A percentile compares a stretch with the other conserved stretches of the same genome.
Evolutionary conservation across 1,140 invertebrate species (phyloP).

Genomic region (Nasonia giraulti): DNA sequence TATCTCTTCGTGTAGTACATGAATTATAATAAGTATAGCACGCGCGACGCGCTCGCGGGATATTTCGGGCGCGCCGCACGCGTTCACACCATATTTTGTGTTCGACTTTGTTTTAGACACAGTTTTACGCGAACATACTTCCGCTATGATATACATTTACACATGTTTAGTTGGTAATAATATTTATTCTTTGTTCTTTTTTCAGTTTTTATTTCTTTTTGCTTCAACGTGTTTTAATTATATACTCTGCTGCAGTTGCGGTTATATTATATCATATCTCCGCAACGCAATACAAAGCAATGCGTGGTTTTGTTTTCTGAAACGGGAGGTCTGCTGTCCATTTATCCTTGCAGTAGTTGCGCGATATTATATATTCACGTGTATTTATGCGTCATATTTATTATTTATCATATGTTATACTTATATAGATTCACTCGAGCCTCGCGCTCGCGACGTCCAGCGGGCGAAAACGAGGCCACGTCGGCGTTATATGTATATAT

Average conservation of each 20-base stretch:
- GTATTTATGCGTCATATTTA: background rate
- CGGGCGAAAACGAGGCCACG: slow-evolving; percentile 27
- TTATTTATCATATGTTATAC: slow-evolving; percentile 11
- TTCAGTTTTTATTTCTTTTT: background rate
- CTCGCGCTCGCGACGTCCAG: slow-evolving; percentile 6
- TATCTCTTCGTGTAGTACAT: slow-evolving; percentile 34
- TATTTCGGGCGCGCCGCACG: background rate
- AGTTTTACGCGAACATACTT: slow-evolving; percentile 27
- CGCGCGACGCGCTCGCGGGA: background rate
- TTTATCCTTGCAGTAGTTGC: background rate
- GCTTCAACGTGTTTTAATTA: background rate
- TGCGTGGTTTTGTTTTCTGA: background rate
- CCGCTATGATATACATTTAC: slow-evolving; percentile 45
- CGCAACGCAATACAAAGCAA: background rate
- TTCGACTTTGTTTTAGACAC: background rate
- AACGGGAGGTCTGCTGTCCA: background rate
- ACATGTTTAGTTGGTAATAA: slow-evolving; percentile 30
- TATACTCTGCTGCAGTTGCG: background rate
- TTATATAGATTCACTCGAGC: slow-evolving; percentile 1
- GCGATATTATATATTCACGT: slow-evolving; percentile 12
- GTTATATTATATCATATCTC: background rate
- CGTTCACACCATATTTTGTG: background rate
- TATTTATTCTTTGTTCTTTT: background rate
- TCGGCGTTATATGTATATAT: background rate
- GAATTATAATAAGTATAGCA: background rate